Evolutionary conservation across 2,888 invertebrate genomes (phyloP).

Genomic region (Perithous albicinctus): DNA sequence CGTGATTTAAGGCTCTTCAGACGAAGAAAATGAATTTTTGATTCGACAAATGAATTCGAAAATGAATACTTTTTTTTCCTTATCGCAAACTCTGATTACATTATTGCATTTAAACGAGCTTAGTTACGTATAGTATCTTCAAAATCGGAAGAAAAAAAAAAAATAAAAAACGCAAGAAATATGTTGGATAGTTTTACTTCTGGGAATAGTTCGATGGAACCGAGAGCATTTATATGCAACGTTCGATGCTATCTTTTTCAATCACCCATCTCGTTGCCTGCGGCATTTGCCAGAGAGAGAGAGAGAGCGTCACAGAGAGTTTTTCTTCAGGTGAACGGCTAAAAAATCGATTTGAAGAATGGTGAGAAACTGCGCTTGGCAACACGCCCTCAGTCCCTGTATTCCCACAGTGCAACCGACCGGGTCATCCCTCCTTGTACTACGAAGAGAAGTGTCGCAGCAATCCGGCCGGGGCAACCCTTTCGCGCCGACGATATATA

Average conservation of each 20-base stretch:
- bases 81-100: neutral
- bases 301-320: conserved; percentile 48
- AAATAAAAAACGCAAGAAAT: no score
- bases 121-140: neutral
- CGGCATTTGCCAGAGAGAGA: conserved; percentile 39
- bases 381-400: conserved; percentile 76
- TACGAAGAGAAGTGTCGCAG: conserved; percentile 10
- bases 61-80: neutral
- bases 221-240: conserved; percentile 37
- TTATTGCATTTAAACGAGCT: neutral
- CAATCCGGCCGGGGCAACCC: conserved; percentile 35
- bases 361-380: conserved; percentile 79
- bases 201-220: conserved; percentile 33
- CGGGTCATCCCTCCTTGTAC: conserved; percentile 18
- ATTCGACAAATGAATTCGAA: no score
- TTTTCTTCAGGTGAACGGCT: conserved; percentile 78
- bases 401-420: conserved; percentile 11
- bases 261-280: conserved; percentile 19
- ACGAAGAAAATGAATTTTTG: no score
- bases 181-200: neutral
- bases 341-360: conserved; percentile 79
- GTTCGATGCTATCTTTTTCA: conserved; percentile 35
- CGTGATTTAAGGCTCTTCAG: no score
- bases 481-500: conserved; percentile 15
- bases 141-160: neutral